These are phyloP conservation scores for Drosophila malerkotliana DNA, from an alignment of 1,140 invertebrate species.

Conservation along the genomic window DNA sequence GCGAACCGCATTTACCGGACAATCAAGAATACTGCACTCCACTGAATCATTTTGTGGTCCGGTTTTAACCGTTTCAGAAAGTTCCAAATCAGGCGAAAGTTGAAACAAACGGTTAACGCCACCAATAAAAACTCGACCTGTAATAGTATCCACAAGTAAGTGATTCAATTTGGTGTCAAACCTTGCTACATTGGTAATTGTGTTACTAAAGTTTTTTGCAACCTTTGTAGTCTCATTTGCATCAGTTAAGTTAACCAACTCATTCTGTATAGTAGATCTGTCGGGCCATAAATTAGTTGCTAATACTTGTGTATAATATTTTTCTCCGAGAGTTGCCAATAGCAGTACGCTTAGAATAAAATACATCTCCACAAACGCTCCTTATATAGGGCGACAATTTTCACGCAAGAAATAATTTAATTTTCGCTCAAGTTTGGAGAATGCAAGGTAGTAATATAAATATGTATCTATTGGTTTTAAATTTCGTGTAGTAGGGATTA, in stretches of 20 bases:
- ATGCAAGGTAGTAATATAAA: not conserved
- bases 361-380: slow-evolving; percentile 58
- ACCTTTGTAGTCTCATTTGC: slow-evolving; percentile 38
- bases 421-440: not conserved
- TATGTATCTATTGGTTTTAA: not conserved
- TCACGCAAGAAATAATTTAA: not conserved
- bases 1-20: slow-evolving; percentile 88
- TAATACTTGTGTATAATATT: slow-evolving; percentile 21
- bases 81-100: slow-evolving; percentile 92
- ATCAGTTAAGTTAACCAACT: slow-evolving; percentile 28
- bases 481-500: not conserved
- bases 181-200: slow-evolving; percentile 71
- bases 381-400: slow-evolving; percentile 16
- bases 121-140: slow-evolving; percentile 95
- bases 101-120: slow-evolving; percentile 97
- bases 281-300: slow-evolving; percentile 18
- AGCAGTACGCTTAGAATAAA: slow-evolving; percentile 56
- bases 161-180: slow-evolving; percentile 87
- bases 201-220: slow-evolving; percentile 44
- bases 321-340: slow-evolving; percentile 40
- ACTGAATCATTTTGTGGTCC: slow-evolving; percentile 95
- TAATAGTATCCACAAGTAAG: slow-evolving; percentile 95
- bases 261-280: slow-evolving; percentile 6
- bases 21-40: slow-evolving; percentile 94
- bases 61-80: slow-evolving; percentile 91